A percentile compares a stretch with the other conserved stretches of the same genome.
These are phyloP conservation scores for Pachyrhynchus sulphureomaculatus DNA, from an alignment of 1,140 invertebrate species.

Conservation along the genomic window DNA sequence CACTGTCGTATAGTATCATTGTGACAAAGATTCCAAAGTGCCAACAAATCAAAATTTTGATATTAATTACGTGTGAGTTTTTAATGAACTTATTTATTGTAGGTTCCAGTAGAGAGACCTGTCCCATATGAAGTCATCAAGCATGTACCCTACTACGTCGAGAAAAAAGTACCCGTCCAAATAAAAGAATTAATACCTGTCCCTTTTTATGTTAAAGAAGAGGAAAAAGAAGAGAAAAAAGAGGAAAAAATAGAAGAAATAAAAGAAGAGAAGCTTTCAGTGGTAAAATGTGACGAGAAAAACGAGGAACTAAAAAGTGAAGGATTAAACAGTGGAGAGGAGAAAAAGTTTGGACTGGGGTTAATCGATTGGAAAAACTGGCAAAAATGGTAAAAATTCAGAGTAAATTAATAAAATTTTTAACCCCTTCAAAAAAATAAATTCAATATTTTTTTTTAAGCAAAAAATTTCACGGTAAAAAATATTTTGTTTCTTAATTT, in stretches of 20 bases:
- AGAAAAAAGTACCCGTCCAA: conserved; percentile 57
- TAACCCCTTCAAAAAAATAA: too few species aligned
- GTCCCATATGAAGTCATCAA: conserved; percentile 68
- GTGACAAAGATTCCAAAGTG: too few species aligned
- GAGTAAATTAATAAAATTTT: neutral
- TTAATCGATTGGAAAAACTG: conserved; percentile 19
- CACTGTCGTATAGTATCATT: too few species aligned
- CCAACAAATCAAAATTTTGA: too few species aligned
- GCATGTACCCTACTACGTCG: conserved; percentile 61
- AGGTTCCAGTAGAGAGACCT: conserved; percentile 55
- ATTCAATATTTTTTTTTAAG: too few species aligned
- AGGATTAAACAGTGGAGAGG: neutral
- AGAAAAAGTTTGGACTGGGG: conserved; percentile 7
- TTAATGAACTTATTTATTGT: neutral
- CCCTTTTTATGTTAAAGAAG: conserved; percentile 44
- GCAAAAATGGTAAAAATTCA: conserved; percentile 16
- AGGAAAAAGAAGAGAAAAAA: conserved; percentile 37
- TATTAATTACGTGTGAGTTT: too few species aligned
- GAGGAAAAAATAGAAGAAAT: conserved; percentile 17
- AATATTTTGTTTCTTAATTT: too few species aligned
- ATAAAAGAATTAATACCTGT: conserved; percentile 61
- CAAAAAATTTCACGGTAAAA: too few species aligned
- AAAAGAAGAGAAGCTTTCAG: neutral
- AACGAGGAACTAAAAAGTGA: neutral
- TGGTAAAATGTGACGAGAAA: neutral